phyloP scores from a whole-genome alignment of 1,140 invertebrate genomes.

The Rhizoglyphus robini region DNA sequence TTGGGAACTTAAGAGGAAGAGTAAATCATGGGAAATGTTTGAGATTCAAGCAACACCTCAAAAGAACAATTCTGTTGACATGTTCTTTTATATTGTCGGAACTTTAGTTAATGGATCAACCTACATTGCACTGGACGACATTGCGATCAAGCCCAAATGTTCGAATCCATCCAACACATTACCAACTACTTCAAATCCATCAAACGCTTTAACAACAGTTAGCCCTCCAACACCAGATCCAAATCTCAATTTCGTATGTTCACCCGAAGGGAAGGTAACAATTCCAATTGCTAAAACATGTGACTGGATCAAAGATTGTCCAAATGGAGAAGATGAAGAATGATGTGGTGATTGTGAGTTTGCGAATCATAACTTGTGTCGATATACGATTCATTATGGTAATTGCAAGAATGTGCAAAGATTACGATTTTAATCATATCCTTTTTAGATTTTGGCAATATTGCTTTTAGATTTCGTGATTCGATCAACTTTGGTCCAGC shows the following conservation, averaged over 20 bases:
- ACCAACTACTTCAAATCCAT: not conserved
- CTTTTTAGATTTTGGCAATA: not conserved
- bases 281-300: not conserved
- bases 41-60: not conserved
- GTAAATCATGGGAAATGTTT: constrained; percentile 14
- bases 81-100: constrained; percentile 31
- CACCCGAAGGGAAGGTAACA: not conserved
- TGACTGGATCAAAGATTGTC: not conserved
- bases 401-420: not conserved
- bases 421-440: not conserved
- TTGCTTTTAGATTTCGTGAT: not conserved
- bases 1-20: not conserved
- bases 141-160: not conserved
- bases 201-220: not conserved
- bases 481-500: not conserved
- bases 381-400: not conserved
- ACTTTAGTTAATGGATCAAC: not conserved
- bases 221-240: not conserved
- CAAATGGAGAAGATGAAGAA: not conserved
- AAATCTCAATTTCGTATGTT: not conserved
- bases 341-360: not conserved
- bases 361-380: not conserved
- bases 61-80: constrained; percentile 7
- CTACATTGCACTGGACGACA: not conserved
- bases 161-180: not conserved